Evolutionary conservation across 2,888 invertebrate genomes (phyloP).

Genomic region (Acanthococcus lagerstroemiae): DNA sequence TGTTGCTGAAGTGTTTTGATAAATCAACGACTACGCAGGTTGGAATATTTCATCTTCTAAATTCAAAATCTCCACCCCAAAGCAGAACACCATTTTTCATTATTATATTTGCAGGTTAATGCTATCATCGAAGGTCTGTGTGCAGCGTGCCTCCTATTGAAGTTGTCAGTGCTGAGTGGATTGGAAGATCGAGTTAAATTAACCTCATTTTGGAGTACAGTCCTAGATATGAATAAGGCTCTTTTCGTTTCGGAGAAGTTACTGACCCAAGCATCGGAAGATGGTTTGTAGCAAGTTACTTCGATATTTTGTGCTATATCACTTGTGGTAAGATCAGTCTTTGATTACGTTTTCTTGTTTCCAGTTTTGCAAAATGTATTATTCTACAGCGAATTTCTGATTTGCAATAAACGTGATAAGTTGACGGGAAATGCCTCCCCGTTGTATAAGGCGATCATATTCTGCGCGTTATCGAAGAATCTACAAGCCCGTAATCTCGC

Average conservation of each 20-base stretch:
- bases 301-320: background rate
- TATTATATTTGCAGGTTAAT: conserved; percentile 44
- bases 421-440: conserved; percentile 5
- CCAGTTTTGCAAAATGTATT: conserved; percentile 17
- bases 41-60: background rate
- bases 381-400: conserved; percentile 25
- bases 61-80: background rate
- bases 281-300: conserved; percentile 43
- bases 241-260: conserved; percentile 74
- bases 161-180: conserved; percentile 49
- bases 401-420: conserved; percentile 14
- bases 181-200: conserved; percentile 43
- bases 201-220: conserved; percentile 55
- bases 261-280: conserved; percentile 58
- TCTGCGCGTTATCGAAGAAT: conserved; percentile 3
- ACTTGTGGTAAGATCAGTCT: background rate
- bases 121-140: conserved; percentile 62
- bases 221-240: conserved; percentile 66
- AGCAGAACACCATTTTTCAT: background rate
- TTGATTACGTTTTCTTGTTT: background rate
- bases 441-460: conserved; percentile 23
- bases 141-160: conserved; percentile 57
- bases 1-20: conserved; percentile 60
- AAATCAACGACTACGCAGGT: conserved; percentile 59
- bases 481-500: background rate